Evolutionary conservation across 2,797 vertebrate species (phyloP), one percentile per base, ranked within the genome.

Genomic region (Tolypeutes matacus): DNA sequence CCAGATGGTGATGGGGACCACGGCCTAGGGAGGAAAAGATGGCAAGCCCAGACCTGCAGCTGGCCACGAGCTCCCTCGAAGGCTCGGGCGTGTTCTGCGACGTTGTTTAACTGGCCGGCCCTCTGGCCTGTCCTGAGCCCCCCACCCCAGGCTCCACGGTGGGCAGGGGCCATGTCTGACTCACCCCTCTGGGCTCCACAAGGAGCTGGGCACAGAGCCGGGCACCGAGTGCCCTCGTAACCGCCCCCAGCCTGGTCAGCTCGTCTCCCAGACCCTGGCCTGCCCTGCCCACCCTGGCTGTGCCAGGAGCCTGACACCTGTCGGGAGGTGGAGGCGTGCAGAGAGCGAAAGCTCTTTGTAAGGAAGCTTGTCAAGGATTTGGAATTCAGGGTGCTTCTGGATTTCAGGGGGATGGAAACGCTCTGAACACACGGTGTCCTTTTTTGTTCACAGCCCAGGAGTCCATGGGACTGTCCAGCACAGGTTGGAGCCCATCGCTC

Each of bases 171-270:
- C 23, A 11, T 1, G 2, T 11, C 4, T 10, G 49, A 58, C 34
- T 60, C n/a, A 9, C 42, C 27, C 7, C 46, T 0, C 0, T 46
- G 5, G 13, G 58, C 69, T 46, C 60, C 21, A 34, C 1, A 29
- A n/a, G 11, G 72, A 42, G 53, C 13, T 29, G 29, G 36, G 27
- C 39, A 23, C 2, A 5, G 67, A 17, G 29, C 42, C 3, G n/a
- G 77, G 39, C 39, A 39, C 39, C 39, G 39, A 39, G 39, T 39
- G 29, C 60, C 46, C 39, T 58, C 51, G 7, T 0, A 1, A 31
- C 76, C 1, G 2, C 36, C 67, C 70, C 27, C 4, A 31, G 17
- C 23, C 64, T 31, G 23, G 31, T 46, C 46, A 46, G 53, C 14
- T 7, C 0, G n/a, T 34, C 21, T 17, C 49, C 58, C 5, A 1